These are phyloP conservation scores for Mycetomoellerius zeteki DNA, from an alignment of 1,140 invertebrate genomes.

Conservation along the genomic window DNA sequence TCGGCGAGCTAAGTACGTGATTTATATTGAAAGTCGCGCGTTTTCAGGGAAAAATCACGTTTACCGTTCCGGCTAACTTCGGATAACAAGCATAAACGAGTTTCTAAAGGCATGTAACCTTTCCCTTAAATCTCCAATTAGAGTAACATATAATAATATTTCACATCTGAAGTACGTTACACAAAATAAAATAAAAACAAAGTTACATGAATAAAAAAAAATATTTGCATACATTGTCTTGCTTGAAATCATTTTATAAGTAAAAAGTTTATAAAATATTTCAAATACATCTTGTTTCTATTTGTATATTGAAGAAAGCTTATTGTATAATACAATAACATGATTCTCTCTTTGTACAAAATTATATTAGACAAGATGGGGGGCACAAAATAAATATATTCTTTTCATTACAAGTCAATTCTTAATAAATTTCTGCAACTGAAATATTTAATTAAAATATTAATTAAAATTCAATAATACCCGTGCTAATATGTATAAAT, in stretches of 20 bases:
- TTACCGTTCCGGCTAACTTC: constrained; percentile 13
- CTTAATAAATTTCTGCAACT: background rate
- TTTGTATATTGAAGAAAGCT: background rate
- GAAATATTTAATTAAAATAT: background rate
- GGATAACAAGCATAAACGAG: background rate
- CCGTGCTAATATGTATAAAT: background rate
- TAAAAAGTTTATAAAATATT: background rate
- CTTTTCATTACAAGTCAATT: background rate
- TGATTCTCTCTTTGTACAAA: background rate
- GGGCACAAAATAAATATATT: background rate
- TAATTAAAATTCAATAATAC: background rate
- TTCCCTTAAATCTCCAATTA: background rate
- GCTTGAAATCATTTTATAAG: background rate
- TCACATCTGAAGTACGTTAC: background rate
- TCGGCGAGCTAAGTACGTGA: constrained; percentile 31
- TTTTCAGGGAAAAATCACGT: constrained; percentile 30
- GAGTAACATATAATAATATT: background rate
- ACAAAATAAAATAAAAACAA: background rate
- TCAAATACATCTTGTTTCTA: background rate
- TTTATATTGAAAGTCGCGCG: constrained; percentile 43
- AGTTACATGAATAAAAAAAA: background rate
- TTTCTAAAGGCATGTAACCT: background rate
- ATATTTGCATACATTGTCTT: background rate
- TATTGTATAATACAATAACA: background rate
- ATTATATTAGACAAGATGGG: background rate